A percentile compares a stretch with the other conserved stretches of the same genome.
Conservation (phyloP, 1,140 invertebrate species). For the Phymastichus coffea region DNA sequence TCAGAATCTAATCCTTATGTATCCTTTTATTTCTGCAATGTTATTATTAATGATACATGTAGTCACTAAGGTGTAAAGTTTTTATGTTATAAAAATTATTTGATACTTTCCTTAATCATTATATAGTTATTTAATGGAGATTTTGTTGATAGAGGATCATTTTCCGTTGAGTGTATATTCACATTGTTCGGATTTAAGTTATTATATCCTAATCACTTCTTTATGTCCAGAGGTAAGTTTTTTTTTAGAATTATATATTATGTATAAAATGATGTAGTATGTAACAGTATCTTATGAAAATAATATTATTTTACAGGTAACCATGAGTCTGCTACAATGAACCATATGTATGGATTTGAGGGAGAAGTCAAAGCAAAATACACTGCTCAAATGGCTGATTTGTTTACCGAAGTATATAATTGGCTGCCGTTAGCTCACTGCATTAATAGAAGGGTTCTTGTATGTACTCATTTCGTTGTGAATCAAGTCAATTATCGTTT, state of each 20-base stretch:
- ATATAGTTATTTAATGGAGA: constrained; percentile 92
- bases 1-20: constrained; percentile 95
- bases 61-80: constrained; percentile 9
- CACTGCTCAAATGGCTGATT: constrained; percentile 88
- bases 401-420: constrained; percentile 99
- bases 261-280: no score
- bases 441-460: constrained; percentile 88
- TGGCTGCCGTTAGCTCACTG: constrained; percentile 95
- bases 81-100: neutral
- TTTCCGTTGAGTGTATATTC: constrained; percentile 99
- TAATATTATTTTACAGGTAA: constrained; percentile 72
- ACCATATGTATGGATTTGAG: constrained; percentile 99
- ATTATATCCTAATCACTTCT: constrained; percentile 96
- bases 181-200: constrained; percentile 96
- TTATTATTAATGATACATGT: neutral
- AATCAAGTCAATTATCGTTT: constrained; percentile 2
- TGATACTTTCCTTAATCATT: constrained; percentile 39
- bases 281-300: neutral
- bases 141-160: constrained; percentile 98
- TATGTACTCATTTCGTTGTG: constrained; percentile 55
- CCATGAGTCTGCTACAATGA: constrained; percentile 98
- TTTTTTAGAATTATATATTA: constrained; percentile 18
- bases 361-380: constrained; percentile 98
- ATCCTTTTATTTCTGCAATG: constrained; percentile 53
- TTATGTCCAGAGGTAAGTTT: constrained; percentile 88